Evolutionary conservation across 1,140 invertebrate genomes (phyloP).

Genomic region (Anthonomus grandis): DNA sequence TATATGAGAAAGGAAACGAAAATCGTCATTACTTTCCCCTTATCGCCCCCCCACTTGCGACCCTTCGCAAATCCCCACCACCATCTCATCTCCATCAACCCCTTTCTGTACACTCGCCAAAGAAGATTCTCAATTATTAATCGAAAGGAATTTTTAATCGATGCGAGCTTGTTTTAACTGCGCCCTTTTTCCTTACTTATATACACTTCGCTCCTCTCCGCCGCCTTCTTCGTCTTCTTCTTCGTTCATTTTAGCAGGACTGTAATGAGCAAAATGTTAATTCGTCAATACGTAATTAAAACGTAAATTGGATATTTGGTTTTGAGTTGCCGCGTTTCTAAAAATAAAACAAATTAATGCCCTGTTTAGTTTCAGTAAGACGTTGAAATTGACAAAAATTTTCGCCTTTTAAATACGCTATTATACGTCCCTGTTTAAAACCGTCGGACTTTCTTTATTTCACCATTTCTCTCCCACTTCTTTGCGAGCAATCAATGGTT

Average conservation of each 20-base stretch:
- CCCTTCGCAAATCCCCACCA: slow-evolving; percentile 14
- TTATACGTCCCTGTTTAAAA: slow-evolving; percentile 2
- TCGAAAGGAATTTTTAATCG: slow-evolving; percentile 51
- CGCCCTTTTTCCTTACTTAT: slow-evolving; percentile 39
- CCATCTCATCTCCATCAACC: slow-evolving; percentile 43
- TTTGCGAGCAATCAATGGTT: slow-evolving; percentile 29
- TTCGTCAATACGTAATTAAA: neutral
- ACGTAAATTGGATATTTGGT: neutral
- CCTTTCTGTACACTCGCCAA: slow-evolving; percentile 47
- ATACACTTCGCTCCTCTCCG: slow-evolving; percentile 27
- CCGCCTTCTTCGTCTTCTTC: slow-evolving; percentile 21
- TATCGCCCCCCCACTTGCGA: slow-evolving; percentile 7
- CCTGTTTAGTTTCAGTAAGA: neutral
- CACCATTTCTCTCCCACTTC: slow-evolving; percentile 22
- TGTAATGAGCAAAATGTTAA: neutral
- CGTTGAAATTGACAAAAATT: neutral
- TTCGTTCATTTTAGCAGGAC: slow-evolving; percentile 13
- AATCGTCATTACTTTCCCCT: no score
- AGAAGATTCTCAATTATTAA: slow-evolving; percentile 50
- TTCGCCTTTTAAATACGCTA: neutral
- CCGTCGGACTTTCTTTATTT: slow-evolving; percentile 20
- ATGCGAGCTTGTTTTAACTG: slow-evolving; percentile 44
- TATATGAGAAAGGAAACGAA: no score
- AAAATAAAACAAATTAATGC: neutral
- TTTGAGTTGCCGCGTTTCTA: neutral